Base-by-base conservation (phyloP, 2,113 vertebrate genomes). In the Pachycephala philippinensis region DNA sequence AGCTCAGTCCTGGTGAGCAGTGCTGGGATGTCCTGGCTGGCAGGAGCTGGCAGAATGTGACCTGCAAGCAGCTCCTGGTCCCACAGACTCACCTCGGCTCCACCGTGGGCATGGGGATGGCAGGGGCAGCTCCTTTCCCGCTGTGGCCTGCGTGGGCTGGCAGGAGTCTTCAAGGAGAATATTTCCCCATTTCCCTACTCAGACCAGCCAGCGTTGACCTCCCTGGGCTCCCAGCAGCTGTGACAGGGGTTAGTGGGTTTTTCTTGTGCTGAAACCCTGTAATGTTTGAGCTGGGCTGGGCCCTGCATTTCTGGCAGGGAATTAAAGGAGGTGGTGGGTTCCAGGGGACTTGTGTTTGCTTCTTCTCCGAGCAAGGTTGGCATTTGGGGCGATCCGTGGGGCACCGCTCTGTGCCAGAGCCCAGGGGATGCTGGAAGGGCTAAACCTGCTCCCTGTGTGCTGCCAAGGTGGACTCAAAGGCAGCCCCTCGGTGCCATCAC, bases 361-460 rank as follows among this genome's bases (percentile, higher is more conserved):
- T 82, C 88, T 85, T 37, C 72, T 74, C 64, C 0, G 0, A 82
- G 64, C 31, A 6, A 14, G 24, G 19, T 1, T 1, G 0, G 21
- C 0, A 1, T 12, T 0, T 6, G 83, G 52, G 26, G 17, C 7
- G 7, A 31, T n/a, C 42, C 0, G 0, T 10, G n/a, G 27, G 65
- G 22, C 54, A 63, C 5, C 0, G 1, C 61, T 28, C 26, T 2
- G 1, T 42, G 33, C 61, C 7, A 4, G 31, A n/a, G 66, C 33
- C 45, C 14, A 10, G 33, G 16, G 5, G 21, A 57, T 35, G 42
- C 45, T 5, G 19, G 4, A 12, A 20, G 72, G 49, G 74, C 30
- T 28, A 3, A 47, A 31, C 26, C 28, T 28, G 10, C 60, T 61
- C 45, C 64, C 14, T 45, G 19, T 4, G 17, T 8, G 40, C 70